Base-by-base conservation (phyloP, 2,797 vertebrate species). In the Netta rufina region DNA sequence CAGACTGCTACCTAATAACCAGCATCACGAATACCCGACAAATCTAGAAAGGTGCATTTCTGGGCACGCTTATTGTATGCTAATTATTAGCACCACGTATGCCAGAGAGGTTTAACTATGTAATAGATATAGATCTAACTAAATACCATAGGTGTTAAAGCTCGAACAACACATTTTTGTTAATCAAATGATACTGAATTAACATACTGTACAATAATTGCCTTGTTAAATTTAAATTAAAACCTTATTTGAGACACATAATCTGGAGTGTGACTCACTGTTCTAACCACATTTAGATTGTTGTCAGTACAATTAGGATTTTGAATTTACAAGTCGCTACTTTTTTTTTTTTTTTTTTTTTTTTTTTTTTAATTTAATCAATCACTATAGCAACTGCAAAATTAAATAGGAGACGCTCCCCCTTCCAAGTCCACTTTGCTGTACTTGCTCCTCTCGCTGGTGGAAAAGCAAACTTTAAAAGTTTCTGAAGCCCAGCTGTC, bases 271-370 rank as follows among this genome's bases (percentile, higher is more conserved):
- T 83, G 92, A 96, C 75, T 97, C 96, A 89, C 89, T 94, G 89
- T 93, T 97, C 97, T 83, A 92, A 89, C 91, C 96, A 87, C 96
- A 96, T 88, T 90, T 87, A 96, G 97, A 96, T 92, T 96, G 95
- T 96, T 97, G 97, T 97, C 96, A 94, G 97, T 79, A 95, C 96
- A 98, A 97, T 97, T 92, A 97, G 94, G 95, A 93, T 82, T 95
- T 95, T 75, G 96, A 96, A 96, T 96, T 98, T 96, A 94, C 94
- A 89, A 95, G 91, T 67, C 62, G 58, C 18, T 43, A 38, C 24
- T n/a, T n/a, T n/a, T 90, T 87, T 80, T 60, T 33, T 33, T 36
- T 36, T 36, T 36, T 36, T 85, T 77, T 82, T 75, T 78, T 67
- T 73, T 54, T 85, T 77, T 87, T 49, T 43, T 45, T 69, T 70